Evolutionary conservation across 2,888 invertebrate species (phyloP).

Genomic region (Tetragnatha montana): DNA sequence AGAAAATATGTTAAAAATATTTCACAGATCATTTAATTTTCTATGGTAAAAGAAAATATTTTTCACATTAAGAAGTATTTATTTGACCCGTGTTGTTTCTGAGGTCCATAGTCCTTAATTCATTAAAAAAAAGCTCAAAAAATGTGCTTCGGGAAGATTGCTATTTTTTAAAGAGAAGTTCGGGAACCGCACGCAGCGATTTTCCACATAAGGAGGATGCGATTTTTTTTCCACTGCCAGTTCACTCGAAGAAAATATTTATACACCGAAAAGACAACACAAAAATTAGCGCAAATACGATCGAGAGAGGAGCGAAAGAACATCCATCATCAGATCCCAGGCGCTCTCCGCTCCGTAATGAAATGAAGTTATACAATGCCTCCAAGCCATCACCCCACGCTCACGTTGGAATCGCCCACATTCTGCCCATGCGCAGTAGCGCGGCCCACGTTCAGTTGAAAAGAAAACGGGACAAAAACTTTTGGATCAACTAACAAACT

Average conservation of each 20-base stretch:
- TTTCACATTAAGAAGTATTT: too few relatives aligned
- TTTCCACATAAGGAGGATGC: too few relatives aligned
- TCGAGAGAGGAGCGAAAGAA: neutral
- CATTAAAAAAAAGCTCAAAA: too few relatives aligned
- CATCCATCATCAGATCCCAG: neutral
- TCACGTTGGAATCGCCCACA: conserved; percentile 62
- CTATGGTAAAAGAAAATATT: too few relatives aligned
- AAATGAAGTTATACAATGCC: conserved; percentile 27
- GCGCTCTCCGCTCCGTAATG: conserved; percentile 1
- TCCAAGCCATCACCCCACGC: conserved; percentile 41
- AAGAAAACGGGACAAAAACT: conserved; percentile 69
- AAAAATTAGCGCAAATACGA: neutral
- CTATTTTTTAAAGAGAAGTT: too few relatives aligned
- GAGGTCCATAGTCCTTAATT: too few relatives aligned
- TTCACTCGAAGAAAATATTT: neutral
- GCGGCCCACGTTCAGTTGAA: conserved; percentile 55
- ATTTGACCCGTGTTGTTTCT: too few relatives aligned
- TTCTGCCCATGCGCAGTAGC: conserved; percentile 62
- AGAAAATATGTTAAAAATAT: too few relatives aligned
- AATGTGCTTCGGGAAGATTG: too few relatives aligned
- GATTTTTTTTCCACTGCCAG: too few relatives aligned
- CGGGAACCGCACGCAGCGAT: too few relatives aligned
- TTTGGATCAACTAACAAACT: conserved; percentile 32
- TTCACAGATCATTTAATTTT: too few relatives aligned
- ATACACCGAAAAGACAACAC: neutral